Base-by-base conservation (phyloP, 2,797 vertebrate genomes). In the Sciurus vulgaris region DNA sequence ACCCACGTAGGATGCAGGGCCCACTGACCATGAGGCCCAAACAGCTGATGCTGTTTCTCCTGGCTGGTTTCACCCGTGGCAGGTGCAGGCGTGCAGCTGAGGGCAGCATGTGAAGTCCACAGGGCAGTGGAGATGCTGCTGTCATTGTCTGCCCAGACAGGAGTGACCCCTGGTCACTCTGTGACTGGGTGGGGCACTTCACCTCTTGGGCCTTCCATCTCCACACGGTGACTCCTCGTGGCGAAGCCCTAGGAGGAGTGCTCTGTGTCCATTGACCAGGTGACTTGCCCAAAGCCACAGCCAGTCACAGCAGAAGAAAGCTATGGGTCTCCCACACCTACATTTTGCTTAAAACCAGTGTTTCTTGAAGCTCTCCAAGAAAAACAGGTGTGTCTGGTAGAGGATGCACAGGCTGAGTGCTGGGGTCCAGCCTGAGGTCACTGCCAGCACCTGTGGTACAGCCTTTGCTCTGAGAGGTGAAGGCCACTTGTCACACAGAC, bases 1-100 rank as follows among this genome's bases (percentile, higher is more conserved):
- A 98, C 20, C 99, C 98, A 0, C 98, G 98, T 44, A 99, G 94
- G 41, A 97, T 18, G 98, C 94, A 82, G 99, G 99, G 5, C 14
- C 38, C 17, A 49, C 26, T 59, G n/a, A 15, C 49, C 4, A 10
- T 5, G 12, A 6, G 15, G 61, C 44, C 77, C 26, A 17, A 18
- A 4, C 59, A n/a, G 24, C 72, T 33, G 2, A 13, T 12, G 33
- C 2, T 15, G 14, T 56, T 44, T 61, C 26, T 41, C 7, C 7
- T 35, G 7, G 30, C 24, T 8, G 44, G 0, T 22, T 26, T 30
- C 0, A 0, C 69, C 89, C 14, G 7, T 41, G 24, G 18, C 38
- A 38, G 69, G 2, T 44, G 11, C 22, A 56, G 6, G 5, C 51
- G 1, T 49, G 72, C 18, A 18, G 30, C 13, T n/a, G 3, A 92